A percentile compares a stretch with the other conserved stretches of the same genome.
Conservation (phyloP, 2,113 vertebrate species). For the Cercocebus atys region DNA sequence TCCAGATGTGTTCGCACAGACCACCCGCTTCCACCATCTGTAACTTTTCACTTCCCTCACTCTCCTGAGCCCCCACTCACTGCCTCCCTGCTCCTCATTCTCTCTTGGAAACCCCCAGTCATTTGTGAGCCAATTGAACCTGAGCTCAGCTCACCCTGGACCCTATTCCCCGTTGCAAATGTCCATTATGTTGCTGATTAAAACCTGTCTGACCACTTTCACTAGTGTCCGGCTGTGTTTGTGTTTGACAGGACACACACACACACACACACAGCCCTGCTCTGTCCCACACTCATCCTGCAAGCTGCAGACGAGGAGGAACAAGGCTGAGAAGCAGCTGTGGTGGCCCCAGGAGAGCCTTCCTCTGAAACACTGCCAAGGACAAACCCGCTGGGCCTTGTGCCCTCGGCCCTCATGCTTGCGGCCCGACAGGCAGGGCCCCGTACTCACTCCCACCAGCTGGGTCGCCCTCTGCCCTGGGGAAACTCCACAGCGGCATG, state of each 20-base stretch:
- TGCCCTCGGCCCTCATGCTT: not conserved
- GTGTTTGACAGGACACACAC: not conserved
- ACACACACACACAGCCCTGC: too few species aligned
- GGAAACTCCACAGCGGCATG: too few species aligned
- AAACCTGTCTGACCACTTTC: not conserved
- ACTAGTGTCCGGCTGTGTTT: not conserved
- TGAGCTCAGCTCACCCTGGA: not conserved
- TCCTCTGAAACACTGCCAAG: not conserved
- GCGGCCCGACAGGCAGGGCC: too few species aligned
- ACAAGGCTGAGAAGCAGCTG: not conserved
- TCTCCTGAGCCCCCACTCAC: not conserved
- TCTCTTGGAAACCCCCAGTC: not conserved
- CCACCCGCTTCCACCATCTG: not conserved
- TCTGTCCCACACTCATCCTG: not conserved
- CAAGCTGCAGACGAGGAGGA: not conserved
- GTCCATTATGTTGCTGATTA: too few species aligned
- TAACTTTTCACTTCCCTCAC: too few species aligned
- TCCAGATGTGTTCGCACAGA: not conserved
- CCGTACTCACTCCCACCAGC: too few species aligned
- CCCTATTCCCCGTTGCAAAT: not conserved
- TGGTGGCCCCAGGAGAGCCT: not conserved
- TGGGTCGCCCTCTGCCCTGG: too few species aligned
- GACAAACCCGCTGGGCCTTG: not conserved
- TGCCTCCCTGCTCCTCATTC: not conserved
- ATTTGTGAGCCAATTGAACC: not conserved